Evolutionary conservation across 2,797 vertebrate species (phyloP).

Genomic region (Protonibea diacanthus): DNA sequence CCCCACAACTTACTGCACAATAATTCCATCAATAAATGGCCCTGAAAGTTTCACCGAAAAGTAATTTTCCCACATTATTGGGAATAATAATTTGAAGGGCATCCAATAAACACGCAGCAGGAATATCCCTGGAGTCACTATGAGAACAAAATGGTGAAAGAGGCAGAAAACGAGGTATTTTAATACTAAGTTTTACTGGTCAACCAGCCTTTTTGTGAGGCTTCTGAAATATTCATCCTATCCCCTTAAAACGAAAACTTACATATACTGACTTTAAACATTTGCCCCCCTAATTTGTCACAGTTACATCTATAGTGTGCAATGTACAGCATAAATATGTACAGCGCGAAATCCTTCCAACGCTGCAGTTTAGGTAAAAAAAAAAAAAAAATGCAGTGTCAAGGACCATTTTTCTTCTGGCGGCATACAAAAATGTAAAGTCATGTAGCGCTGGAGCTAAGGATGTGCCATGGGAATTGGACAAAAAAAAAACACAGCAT

Average conservation of each 20-base stretch:
- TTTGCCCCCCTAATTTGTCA: slow-evolving; percentile 69
- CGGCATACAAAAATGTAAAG: slow-evolving; percentile 64
- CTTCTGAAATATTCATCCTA: slow-evolving; percentile 28
- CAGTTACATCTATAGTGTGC: slow-evolving; percentile 51
- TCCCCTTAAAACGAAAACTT: slow-evolving; percentile 36
- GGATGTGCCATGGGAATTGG: slow-evolving; percentile 64
- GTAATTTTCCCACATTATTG: slow-evolving; percentile 41
- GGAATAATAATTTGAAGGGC: slow-evolving; percentile 31
- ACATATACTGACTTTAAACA: slow-evolving; percentile 23
- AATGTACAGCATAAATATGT: slow-evolving; percentile 65
- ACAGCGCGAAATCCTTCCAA: slow-evolving; percentile 49
- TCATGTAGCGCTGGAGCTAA: slow-evolving; percentile 63
- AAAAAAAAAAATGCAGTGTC: slow-evolving; percentile 75
- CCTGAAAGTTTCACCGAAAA: slow-evolving; percentile 25
- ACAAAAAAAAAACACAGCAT: slow-evolving; percentile 75
- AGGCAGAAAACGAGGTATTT: slow-evolving; percentile 11
- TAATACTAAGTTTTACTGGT: slow-evolving; percentile 32
- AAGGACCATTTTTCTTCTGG: slow-evolving; percentile 74
- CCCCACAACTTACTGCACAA: slow-evolving; percentile 8
- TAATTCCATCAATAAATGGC: slow-evolving; percentile 40
- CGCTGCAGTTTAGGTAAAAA: slow-evolving; percentile 69
- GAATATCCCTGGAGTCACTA: slow-evolving; percentile 1
- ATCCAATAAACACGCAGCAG: slow-evolving; percentile 23
- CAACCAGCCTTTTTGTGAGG: slow-evolving; percentile 27
- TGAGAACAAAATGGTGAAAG: slow-evolving; percentile 9